These are phyloP conservation scores for Dynastes tityus DNA, from an alignment of 2,888 invertebrate genomes.

Conservation along the genomic window DNA sequence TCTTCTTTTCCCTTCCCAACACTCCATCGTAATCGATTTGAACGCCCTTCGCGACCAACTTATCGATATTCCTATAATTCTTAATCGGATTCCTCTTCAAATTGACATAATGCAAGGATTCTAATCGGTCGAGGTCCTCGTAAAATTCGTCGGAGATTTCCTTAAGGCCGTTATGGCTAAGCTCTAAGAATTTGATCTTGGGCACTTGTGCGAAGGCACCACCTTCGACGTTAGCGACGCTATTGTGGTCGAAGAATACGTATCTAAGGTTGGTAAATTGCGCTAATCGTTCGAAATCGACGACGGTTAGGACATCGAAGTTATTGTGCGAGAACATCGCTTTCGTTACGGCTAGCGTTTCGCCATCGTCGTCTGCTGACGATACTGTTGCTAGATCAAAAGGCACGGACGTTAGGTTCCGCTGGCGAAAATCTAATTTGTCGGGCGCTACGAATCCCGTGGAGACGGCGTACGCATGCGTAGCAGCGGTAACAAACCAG, in stretches of 20 bases:
- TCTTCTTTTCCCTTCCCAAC: slow-evolving; percentile 23
- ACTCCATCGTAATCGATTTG: slow-evolving; percentile 48
- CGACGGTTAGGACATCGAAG: slow-evolving; percentile 20
- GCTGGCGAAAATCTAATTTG: slow-evolving; percentile 25
- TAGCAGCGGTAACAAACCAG: not conserved
- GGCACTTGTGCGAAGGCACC: slow-evolving; percentile 35
- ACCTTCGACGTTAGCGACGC: slow-evolving; percentile 35
- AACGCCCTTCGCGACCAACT: slow-evolving; percentile 32
- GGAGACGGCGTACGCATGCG: not conserved
- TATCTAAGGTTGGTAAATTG: slow-evolving; percentile 45
- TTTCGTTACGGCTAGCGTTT: slow-evolving; percentile 25
- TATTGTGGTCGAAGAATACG: slow-evolving; percentile 51
- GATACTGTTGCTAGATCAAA: not conserved
- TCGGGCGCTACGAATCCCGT: slow-evolving; percentile 10
- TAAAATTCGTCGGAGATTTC: slow-evolving; percentile 37
- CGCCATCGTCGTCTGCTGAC: not conserved
- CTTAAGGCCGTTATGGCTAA: slow-evolving; percentile 41
- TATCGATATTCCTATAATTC: slow-evolving; percentile 44
- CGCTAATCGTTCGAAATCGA: slow-evolving; percentile 41
- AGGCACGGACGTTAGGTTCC: slow-evolving; percentile 32
- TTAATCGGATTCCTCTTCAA: slow-evolving; percentile 48
- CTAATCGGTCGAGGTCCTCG: slow-evolving; percentile 35
- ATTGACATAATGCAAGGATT: slow-evolving; percentile 31
- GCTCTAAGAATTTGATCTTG: slow-evolving; percentile 39
- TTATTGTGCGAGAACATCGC: slow-evolving; percentile 48